Percentiles rank a stretch among this genome's conserved stretches.
phyloP scores from a whole-genome alignment of 37 sponge, comb jelly and placozoan genomes.

The Beroe forskalii region DNA sequence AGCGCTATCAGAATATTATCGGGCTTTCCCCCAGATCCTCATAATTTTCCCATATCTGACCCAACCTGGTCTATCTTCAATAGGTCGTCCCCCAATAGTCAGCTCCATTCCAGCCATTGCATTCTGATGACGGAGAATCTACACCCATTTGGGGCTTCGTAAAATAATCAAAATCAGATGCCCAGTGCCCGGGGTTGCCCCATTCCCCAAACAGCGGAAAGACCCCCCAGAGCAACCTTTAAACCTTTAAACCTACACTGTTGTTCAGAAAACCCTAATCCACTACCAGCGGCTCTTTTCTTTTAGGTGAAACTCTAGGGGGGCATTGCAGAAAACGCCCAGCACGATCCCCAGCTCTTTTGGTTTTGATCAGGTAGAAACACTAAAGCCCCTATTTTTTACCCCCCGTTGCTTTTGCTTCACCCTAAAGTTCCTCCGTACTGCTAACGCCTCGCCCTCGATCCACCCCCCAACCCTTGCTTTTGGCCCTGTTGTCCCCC shows the following conservation, averaged over 20 bases:
- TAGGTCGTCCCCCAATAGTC: too few relatives aligned
- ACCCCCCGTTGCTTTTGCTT: not conserved
- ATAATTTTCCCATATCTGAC: not conserved
- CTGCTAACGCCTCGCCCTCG: too few relatives aligned
- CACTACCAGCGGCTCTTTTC: not conserved
- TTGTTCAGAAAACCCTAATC: not conserved
- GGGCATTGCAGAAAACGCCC: not conserved
- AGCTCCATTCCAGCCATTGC: not conserved
- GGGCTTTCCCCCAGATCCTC: not conserved
- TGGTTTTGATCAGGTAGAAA: not conserved
- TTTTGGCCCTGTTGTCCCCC: not conserved
- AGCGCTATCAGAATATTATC: not conserved
- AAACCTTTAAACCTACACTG: not conserved
- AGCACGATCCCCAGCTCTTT: not conserved
- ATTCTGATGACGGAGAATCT: not conserved
- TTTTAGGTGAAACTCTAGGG: not conserved
- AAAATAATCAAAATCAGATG: not conserved
- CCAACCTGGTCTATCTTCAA: not conserved
- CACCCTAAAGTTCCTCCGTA: not conserved
- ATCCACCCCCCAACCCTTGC: not conserved
- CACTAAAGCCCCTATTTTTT: not conserved
- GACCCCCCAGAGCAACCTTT: not conserved
- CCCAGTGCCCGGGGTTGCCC: not conserved
- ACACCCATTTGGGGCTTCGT: not conserved
- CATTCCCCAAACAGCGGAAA: not conserved